Evolutionary conservation across 2,797 vertebrate genomes (phyloP).

Genomic region (Diceros bicornis): DNA sequence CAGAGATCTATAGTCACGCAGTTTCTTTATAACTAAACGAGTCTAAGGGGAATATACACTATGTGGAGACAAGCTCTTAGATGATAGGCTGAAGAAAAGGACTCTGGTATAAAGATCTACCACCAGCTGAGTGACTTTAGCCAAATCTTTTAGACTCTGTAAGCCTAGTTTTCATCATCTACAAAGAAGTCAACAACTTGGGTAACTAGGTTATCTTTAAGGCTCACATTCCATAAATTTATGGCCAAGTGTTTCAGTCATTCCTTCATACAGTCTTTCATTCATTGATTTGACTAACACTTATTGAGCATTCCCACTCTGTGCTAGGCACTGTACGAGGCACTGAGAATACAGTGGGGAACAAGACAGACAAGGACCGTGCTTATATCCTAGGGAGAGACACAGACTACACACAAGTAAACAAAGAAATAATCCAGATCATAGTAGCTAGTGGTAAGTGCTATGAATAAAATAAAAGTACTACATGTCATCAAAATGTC

Average conservation of each 20-base stretch:
- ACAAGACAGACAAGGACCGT: not conserved
- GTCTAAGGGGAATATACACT: not conserved
- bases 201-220: not conserved
- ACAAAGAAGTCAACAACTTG: not conserved
- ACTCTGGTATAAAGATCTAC: not conserved
- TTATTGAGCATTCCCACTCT: not conserved
- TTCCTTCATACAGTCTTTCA: not conserved
- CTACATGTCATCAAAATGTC: not conserved
- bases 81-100: not conserved
- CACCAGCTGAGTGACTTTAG: not conserved
- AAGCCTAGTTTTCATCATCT: not conserved
- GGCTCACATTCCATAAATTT: not conserved
- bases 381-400: not conserved
- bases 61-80: not conserved
- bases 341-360: not conserved
- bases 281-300: not conserved
- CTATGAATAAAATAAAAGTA: not conserved
- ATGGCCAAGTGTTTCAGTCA: not conserved
- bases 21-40: conserved; percentile 10
- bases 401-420: not conserved
- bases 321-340: not conserved
- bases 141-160: not conserved
- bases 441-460: not conserved
- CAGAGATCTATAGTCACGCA: not conserved
- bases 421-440: not conserved